Evolutionary conservation across 2,113 vertebrate species (phyloP), one percentile per base, ranked within the genome.

Genomic region (Oncorhynchus masou): DNA sequence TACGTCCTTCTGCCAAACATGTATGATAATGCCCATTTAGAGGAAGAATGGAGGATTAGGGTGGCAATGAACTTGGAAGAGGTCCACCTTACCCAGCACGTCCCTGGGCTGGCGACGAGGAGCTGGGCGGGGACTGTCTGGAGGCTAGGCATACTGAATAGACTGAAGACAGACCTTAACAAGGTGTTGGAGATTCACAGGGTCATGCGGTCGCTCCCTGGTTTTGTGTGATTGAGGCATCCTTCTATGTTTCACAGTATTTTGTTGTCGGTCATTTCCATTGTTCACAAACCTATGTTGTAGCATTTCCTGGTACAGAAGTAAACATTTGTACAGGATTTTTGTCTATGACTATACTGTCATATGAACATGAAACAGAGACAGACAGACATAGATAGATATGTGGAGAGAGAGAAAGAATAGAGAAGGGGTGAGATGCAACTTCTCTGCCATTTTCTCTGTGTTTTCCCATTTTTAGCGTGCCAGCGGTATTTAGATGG

Each of bases 1-100:
- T 80, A 65, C 60, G 15, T 81, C 67, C 59, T 0, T 73, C 82
- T 88, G 90, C 90, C 91, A 92, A 91, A 87, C 70, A 19, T 85
- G 89, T 87, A 90, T 89, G 88, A 67, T 90, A 89, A 92, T 87
- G 75, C 85, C 64, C 86, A 90, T 90, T 92, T 86, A 86, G 79
- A 4, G 78, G 70, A 81, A 91, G 86, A 90, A 90, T 87, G 84
- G 84, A 3, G 87, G 89, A 91, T 92, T 93, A 91, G 83, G 71
- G 82, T 79, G 34, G 81, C 51, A 73, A 79, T 60, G 81, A 83
- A 86, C 80, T 88, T 92, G 88, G 91, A 93, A 7, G 20, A 22
- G 77, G 57, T 82, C 85, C 87, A 88, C 45, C 19, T 31, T 67
- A 22, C 81, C 75, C n/a, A 54, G 51, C 20, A 8, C 31, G 5